Percentiles rank a stretch among this genome's conserved stretches.
These are phyloP conservation scores for Gymnogyps californianus DNA, from an alignment of 2,113 vertebrate genomes.

Conservation along the genomic window DNA sequence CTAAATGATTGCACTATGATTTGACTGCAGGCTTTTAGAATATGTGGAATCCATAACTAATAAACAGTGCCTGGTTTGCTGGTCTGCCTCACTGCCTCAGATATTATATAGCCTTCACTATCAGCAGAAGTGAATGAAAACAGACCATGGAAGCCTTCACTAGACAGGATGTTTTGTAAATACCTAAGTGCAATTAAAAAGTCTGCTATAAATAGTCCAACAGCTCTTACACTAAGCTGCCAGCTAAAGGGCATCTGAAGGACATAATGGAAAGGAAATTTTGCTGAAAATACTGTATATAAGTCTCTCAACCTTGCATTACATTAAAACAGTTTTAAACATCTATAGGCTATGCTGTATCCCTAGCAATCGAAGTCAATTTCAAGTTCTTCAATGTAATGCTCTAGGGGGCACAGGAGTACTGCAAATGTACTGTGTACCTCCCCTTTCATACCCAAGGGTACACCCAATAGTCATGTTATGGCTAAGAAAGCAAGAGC, in stretches of 20 bases:
- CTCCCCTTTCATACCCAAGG: neutral
- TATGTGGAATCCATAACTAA: neutral
- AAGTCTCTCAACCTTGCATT: neutral
- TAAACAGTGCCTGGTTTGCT: neutral
- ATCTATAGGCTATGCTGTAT: neutral
- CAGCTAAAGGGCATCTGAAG: neutral
- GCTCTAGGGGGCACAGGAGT: constrained; percentile 34
- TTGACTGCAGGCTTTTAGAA: neutral
- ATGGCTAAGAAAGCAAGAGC: neutral
- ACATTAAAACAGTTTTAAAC: neutral
- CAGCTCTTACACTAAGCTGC: neutral
- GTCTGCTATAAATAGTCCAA: constrained; percentile 57
- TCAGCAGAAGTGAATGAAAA: constrained; percentile 29
- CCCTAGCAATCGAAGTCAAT: neutral
- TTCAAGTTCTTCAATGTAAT: neutral
- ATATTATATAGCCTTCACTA: constrained; percentile 1
- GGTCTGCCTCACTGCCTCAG: neutral
- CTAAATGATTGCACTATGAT: neutral
- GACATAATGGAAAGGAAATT: neutral
- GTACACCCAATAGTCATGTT: neutral
- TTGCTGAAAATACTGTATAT: neutral
- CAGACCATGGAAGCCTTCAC: neutral
- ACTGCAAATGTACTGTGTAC: neutral
- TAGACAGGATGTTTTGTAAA: constrained; percentile 27
- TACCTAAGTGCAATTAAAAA: neutral